Conservation (phyloP, 2,888 invertebrate species). For the Pocota personata region DNA sequence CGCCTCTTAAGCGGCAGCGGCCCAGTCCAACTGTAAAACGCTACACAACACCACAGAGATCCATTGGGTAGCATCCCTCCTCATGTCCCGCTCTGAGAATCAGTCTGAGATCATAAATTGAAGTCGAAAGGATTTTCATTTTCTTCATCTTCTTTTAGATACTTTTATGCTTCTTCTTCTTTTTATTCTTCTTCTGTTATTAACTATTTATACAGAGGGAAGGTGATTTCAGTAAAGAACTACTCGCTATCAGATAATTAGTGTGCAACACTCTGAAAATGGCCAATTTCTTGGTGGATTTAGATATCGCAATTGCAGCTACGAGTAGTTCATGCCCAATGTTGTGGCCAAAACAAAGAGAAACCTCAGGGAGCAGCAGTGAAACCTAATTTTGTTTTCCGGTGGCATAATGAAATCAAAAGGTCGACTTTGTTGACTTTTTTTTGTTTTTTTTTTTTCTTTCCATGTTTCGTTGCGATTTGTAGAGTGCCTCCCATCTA, state of each 20-base stretch:
- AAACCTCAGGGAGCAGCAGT: constrained; percentile 61
- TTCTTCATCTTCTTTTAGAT: constrained; percentile 41
- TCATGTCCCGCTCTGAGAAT: constrained; percentile 21
- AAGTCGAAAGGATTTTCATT: constrained; percentile 69
- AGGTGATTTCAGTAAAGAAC: constrained; percentile 7
- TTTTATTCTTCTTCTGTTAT: constrained; percentile 28
- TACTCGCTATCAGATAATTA: constrained; percentile 69
- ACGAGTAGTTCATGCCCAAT: background rate
- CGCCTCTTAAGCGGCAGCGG: constrained; percentile 56
- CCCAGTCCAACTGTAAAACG: constrained; percentile 51
- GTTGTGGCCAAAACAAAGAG: constrained; percentile 43
- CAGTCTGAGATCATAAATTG: constrained; percentile 66
- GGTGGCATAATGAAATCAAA: constrained; percentile 74
- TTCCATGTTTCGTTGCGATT: constrained; percentile 51
- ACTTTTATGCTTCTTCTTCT: background rate
- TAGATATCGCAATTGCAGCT: constrained; percentile 27
- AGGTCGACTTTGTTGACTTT: constrained; percentile 67
- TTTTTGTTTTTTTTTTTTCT: constrained; percentile 46
- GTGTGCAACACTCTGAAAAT: constrained; percentile 56
- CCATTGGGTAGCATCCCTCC: background rate
- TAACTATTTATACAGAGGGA: constrained; percentile 27
- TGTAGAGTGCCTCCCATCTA: constrained; percentile 11
- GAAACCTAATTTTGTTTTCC: constrained; percentile 71
- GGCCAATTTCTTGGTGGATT: constrained; percentile 45
- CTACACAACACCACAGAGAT: constrained; percentile 16